These are phyloP conservation scores for Larimichthys polyactis DNA, from an alignment of 2,113 vertebrate species.

Conservation along the genomic window DNA sequence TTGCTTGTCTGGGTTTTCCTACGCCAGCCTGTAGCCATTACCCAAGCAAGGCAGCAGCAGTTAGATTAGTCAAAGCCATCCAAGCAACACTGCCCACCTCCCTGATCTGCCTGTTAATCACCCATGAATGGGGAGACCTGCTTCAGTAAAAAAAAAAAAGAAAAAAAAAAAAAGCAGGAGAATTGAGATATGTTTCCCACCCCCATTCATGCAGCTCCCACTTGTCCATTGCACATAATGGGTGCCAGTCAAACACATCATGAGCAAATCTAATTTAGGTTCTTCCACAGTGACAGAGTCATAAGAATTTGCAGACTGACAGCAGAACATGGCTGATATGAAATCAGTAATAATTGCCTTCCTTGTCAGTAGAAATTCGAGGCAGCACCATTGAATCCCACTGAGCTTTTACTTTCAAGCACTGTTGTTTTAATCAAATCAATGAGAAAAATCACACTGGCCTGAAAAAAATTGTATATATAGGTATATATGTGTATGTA, in stretches of 20 bases:
- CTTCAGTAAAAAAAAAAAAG: constrained; percentile 17
- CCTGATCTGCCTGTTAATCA: constrained; percentile 70
- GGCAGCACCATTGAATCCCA: constrained; percentile 44
- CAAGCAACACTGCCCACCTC: constrained; percentile 64
- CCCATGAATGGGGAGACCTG: constrained; percentile 65
- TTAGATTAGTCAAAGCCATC: constrained; percentile 68
- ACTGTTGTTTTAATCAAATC: constrained; percentile 55
- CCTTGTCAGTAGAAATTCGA: constrained; percentile 38
- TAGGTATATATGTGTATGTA: neutral
- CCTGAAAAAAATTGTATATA: constrained; percentile 48
- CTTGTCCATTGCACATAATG: constrained; percentile 59
- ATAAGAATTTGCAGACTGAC: constrained; percentile 46
- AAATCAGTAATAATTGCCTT: constrained; percentile 65
- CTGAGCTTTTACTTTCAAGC: constrained; percentile 50
- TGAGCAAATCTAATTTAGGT: constrained; percentile 62
- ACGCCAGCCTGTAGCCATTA: constrained; percentile 57
- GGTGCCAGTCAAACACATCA: constrained; percentile 63
- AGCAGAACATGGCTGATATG: constrained; percentile 51
- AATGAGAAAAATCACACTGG: constrained; percentile 53
- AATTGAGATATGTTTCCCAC: constrained; percentile 59
- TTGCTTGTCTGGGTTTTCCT: constrained; percentile 47
- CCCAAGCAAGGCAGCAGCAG: constrained; percentile 60
- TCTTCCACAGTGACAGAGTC: constrained; percentile 53
- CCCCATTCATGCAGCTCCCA: constrained; percentile 52
- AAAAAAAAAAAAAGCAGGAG: constrained; percentile 54